phyloP scores from a whole-genome alignment of 2,113 vertebrate species.

The Cyphomyrus plagiostoma region DNA sequence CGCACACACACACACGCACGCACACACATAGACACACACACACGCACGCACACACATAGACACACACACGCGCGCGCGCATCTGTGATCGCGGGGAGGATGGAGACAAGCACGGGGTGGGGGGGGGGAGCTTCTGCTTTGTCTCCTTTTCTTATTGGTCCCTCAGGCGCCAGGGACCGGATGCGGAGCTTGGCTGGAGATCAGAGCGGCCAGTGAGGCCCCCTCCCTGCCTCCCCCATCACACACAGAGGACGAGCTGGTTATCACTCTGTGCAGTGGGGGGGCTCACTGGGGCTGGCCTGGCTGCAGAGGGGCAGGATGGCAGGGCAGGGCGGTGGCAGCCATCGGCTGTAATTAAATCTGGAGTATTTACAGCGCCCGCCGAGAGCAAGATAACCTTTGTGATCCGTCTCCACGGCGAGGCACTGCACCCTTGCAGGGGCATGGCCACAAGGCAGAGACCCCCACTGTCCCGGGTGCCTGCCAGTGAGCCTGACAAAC shows the following conservation, averaged over 20 bases:
- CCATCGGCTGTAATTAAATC: slow-evolving; percentile 26
- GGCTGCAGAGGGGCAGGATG: background rate
- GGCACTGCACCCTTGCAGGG: background rate
- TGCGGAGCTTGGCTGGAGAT: background rate
- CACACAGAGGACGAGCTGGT: background rate
- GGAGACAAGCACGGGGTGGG: background rate
- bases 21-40: background rate
- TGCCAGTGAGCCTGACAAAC: background rate
- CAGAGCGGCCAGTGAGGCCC: background rate
- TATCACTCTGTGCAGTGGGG: background rate
- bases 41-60: slow-evolving; percentile 5
- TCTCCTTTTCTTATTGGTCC: background rate
- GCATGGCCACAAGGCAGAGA: background rate
- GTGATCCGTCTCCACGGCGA: slow-evolving; percentile 9
- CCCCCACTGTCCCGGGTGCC: background rate
- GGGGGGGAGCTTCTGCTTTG: background rate
- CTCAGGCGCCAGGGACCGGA: background rate
- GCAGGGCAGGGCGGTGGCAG: background rate
- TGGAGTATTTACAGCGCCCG: slow-evolving; percentile 21
- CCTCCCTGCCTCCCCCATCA: background rate
- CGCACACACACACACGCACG: background rate
- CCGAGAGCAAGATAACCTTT: slow-evolving; percentile 22
- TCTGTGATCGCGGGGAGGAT: background rate
- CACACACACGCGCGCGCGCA: background rate
- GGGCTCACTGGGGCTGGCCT: background rate